A percentile compares a stretch with the other conserved stretches of the same genome.
Evolutionary conservation across 1,140 invertebrate genomes (phyloP).

Genomic region (Anastrepha ludens): DNA sequence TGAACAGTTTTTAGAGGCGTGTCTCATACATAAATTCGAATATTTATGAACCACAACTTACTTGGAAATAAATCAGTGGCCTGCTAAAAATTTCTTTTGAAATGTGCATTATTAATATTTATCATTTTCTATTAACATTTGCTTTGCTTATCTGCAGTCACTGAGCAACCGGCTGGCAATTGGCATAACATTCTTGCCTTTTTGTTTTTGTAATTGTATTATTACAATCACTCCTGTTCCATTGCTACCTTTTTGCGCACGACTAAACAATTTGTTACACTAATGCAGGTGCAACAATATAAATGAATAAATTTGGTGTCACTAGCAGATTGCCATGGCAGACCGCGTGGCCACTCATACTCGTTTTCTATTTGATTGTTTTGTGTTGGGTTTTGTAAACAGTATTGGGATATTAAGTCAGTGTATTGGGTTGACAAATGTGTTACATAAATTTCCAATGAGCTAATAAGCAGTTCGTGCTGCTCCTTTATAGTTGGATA

Average conservation of each 20-base stretch:
- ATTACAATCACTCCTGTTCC: slow-evolving; percentile 2
- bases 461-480: background rate
- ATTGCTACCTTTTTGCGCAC: background rate
- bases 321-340: background rate
- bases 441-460: slow-evolving; percentile 4
- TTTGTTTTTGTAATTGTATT: background rate
- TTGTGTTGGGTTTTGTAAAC: background rate
- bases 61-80: background rate
- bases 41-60: background rate
- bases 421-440: background rate
- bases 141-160: background rate
- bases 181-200: background rate
- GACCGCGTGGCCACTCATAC: background rate
- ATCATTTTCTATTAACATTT: slow-evolving; percentile 37
- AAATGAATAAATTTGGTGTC: slow-evolving; percentile 30
- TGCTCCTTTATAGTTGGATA: background rate
- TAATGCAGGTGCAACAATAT: slow-evolving; percentile 46
- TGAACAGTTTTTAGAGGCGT: background rate
- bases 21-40: background rate
- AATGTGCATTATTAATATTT: slow-evolving; percentile 35
- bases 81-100: background rate
- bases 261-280: slow-evolving; percentile 35
- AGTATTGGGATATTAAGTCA: background rate
- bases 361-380: background rate
- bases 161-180: background rate